phyloP scores from a whole-genome alignment of 2,888 invertebrate genomes.

The Drosophila neoperkinsi region DNA sequence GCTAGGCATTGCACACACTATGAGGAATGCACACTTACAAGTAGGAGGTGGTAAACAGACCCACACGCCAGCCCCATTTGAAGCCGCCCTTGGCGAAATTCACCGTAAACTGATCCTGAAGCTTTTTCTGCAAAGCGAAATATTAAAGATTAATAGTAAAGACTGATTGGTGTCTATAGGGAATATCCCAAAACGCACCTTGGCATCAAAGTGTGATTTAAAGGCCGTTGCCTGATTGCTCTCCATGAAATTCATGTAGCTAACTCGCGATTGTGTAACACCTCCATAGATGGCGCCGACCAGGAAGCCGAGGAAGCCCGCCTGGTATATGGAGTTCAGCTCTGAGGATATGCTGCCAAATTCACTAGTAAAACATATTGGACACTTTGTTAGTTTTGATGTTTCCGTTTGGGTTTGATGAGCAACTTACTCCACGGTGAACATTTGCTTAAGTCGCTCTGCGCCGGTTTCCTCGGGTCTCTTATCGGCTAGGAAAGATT shows the following conservation, averaged over 20 bases:
- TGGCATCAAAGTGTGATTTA: slow-evolving; percentile 88
- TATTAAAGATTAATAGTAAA: neutral
- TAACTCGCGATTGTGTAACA: slow-evolving; percentile 87
- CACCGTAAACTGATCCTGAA: slow-evolving; percentile 90
- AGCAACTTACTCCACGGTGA: slow-evolving; percentile 80
- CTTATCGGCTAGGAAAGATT: slow-evolving; percentile 69
- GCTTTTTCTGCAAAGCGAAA: slow-evolving; percentile 86
- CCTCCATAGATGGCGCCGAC: slow-evolving; percentile 89
- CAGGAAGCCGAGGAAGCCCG: slow-evolving; percentile 87
- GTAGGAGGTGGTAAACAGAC: slow-evolving; percentile 89
- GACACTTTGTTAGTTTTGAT: neutral
- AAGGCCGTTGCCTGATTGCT: slow-evolving; percentile 91
- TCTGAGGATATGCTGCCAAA: slow-evolving; percentile 88
- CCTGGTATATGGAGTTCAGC: slow-evolving; percentile 87
- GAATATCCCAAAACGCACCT: slow-evolving; percentile 85
- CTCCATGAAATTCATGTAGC: slow-evolving; percentile 89
- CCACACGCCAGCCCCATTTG: slow-evolving; percentile 89
- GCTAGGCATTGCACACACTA: neutral
- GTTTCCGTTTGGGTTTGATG: neutral
- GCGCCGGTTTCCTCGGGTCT: slow-evolving; percentile 80
- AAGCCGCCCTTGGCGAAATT: slow-evolving; percentile 91
- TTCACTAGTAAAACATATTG: slow-evolving; percentile 86
- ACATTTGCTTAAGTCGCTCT: slow-evolving; percentile 83
- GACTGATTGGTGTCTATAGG: neutral
- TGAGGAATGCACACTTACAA: slow-evolving; percentile 86